Evolutionary conservation across 2,888 invertebrate genomes (phyloP).

Genomic region (Antheraea yamamai): DNA sequence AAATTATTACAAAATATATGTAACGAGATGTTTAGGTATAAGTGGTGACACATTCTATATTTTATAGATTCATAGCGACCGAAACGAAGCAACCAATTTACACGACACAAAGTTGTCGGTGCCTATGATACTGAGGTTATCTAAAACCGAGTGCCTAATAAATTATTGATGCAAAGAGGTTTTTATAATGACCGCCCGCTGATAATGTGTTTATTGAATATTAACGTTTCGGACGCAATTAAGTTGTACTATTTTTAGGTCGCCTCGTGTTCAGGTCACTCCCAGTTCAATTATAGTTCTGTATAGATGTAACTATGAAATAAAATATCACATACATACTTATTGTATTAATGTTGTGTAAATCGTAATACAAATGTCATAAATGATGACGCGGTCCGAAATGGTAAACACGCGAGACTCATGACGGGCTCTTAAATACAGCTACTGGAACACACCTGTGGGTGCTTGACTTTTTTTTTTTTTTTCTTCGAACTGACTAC

Average conservation of each 20-base stretch:
- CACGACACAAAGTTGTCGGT: slow-evolving; percentile 29
- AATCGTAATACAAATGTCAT: not conserved
- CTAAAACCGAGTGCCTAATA: slow-evolving; percentile 51
- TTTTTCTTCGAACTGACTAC: no score
- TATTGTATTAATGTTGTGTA: not conserved
- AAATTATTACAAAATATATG: not conserved
- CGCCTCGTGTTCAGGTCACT: slow-evolving; percentile 32
- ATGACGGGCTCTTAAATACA: no score
- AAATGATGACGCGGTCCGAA: no score
- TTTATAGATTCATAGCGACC: not conserved
- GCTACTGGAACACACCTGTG: no score
- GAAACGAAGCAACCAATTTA: slow-evolving; percentile 1
- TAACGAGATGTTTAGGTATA: not conserved
- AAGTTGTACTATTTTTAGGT: slow-evolving; percentile 51
- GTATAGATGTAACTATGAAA: slow-evolving; percentile 13
- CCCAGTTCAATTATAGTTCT: slow-evolving; percentile 18
- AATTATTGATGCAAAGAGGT: slow-evolving; percentile 54
- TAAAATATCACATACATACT: not conserved
- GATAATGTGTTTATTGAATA: slow-evolving; percentile 75
- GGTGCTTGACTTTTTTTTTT: no score
- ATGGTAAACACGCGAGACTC: no score
- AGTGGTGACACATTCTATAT: not conserved
- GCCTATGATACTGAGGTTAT: slow-evolving; percentile 58
- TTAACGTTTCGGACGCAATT: slow-evolving; percentile 69
- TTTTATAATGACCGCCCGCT: slow-evolving; percentile 59